Evolutionary conservation across 2,888 invertebrate genomes (phyloP).

Genomic region (Chaetoderma sp.): DNA sequence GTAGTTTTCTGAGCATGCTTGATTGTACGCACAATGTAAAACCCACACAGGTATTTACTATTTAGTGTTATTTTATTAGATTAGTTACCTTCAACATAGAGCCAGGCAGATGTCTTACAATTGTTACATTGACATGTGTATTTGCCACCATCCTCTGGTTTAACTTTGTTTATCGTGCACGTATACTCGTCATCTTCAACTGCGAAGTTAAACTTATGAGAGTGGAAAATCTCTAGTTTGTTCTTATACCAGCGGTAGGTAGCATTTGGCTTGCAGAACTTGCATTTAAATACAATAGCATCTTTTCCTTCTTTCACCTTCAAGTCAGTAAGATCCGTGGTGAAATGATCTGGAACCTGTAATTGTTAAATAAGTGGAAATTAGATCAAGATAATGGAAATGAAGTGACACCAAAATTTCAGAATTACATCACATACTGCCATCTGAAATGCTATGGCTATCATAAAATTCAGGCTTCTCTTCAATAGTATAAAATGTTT

Average conservation of each 20-base stretch:
- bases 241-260: conserved; percentile 71
- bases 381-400: too few species aligned
- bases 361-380: too few species aligned
- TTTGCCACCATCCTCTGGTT: conserved; percentile 96
- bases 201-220: conserved; percentile 94
- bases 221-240: conserved; percentile 90
- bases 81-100: conserved; percentile 86
- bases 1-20: too few species aligned
- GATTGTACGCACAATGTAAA: too few species aligned
- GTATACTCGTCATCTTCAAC: conserved; percentile 92
- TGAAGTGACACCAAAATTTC: too few species aligned
- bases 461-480: too few species aligned
- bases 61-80: too few species aligned
- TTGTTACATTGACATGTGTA: conserved; percentile 96
- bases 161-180: conserved; percentile 89
- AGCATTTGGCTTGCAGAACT: conserved; percentile 94
- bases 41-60: too few species aligned
- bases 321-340: conserved; percentile 94
- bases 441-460: too few species aligned
- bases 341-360: conserved; percentile 74
- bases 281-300: conserved; percentile 91
- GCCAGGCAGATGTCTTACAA: conserved; percentile 86
- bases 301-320: conserved; percentile 97
- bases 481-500: too few species aligned
- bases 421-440: too few species aligned